Percentiles rank a stretch among this genome's conserved stretches.
Conservation (phyloP, 1,140 invertebrate genomes). For the Papilio dardanus region DNA sequence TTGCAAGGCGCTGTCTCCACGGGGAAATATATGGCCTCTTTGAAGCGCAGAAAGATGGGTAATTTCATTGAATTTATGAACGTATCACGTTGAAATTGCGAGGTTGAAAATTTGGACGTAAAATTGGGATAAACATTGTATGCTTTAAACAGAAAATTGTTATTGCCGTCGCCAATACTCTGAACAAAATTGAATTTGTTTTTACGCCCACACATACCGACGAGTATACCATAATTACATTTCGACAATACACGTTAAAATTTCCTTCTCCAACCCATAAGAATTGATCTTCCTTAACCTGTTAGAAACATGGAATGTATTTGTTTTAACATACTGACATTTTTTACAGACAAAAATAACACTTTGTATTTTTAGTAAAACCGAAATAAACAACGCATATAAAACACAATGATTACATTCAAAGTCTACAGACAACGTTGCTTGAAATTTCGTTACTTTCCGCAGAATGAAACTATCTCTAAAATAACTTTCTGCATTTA, state of each 20-base stretch:
- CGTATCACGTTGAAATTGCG: conserved; percentile 74
- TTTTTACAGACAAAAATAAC: not conserved
- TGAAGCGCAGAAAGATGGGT: conserved; percentile 79
- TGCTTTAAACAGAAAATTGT: conserved; percentile 36
- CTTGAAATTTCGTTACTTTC: not conserved
- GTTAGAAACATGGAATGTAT: too few species aligned
- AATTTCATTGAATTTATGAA: conserved; percentile 81
- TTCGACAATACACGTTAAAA: not conserved
- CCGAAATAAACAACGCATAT: not conserved
- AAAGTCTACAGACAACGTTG: not conserved
- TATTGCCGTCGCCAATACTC: not conserved
- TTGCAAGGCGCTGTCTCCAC: conserved; percentile 71
- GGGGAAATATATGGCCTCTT: conserved; percentile 74
- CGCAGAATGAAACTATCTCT: not conserved
- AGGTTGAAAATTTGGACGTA: conserved; percentile 69
- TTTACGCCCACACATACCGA: not conserved
- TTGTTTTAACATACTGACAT: too few species aligned
- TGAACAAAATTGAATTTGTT: not conserved
- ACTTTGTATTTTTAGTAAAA: not conserved
- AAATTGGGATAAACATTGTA: conserved; percentile 71
- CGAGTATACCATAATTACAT: not conserved
- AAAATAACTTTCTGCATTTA: conserved; percentile 31
- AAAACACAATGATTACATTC: conserved; percentile 1
- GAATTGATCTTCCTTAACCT: not conserved
- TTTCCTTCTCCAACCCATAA: not conserved